Evolutionary conservation across 2,888 invertebrate genomes (phyloP).

Genomic region (Andrena bucephala): DNA sequence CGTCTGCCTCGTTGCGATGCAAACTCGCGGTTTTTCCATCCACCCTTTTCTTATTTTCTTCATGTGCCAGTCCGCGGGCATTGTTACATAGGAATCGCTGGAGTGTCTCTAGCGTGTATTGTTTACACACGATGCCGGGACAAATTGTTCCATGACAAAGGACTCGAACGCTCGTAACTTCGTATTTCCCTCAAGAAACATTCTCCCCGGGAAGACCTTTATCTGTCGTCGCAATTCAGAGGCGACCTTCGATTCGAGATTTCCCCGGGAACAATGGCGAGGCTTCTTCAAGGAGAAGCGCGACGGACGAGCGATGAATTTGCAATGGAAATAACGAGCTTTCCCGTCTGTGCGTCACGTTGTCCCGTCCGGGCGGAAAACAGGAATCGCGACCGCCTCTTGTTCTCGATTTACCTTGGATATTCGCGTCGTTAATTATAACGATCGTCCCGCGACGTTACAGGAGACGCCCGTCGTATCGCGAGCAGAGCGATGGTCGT

Average conservation of each 20-base stretch:
- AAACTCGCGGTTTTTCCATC: conserved; percentile 5
- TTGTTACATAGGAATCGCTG: conserved; percentile 5
- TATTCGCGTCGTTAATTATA: conserved; percentile 53
- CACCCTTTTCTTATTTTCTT: neutral
- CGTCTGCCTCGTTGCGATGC: neutral
- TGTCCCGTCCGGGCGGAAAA: conserved; percentile 23
- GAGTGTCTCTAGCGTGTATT: neutral
- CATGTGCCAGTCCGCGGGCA: neutral
- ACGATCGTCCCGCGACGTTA: conserved; percentile 54
- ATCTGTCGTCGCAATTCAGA: conserved; percentile 8
- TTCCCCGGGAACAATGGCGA: conserved; percentile 11
- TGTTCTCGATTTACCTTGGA: conserved; percentile 10
- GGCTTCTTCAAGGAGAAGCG: conserved; percentile 12
- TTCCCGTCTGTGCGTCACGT: conserved; percentile 28
- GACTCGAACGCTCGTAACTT: neutral
- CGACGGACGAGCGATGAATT: neutral
- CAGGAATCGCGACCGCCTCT: conserved; percentile 22
- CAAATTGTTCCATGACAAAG: conserved; percentile 24
- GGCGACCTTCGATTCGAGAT: conserved; percentile 32
- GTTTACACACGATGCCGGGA: conserved; percentile 11
- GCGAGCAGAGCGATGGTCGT: conserved; percentile 13
- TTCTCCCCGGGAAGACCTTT: neutral
- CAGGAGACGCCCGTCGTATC: neutral
- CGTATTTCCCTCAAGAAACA: conserved; percentile 9
- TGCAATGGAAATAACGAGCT: conserved; percentile 28